Evolutionary conservation across 2,888 invertebrate species (phyloP), one percentile per base, ranked within the genome.

Genomic region (Drosophila setosimentum): DNA sequence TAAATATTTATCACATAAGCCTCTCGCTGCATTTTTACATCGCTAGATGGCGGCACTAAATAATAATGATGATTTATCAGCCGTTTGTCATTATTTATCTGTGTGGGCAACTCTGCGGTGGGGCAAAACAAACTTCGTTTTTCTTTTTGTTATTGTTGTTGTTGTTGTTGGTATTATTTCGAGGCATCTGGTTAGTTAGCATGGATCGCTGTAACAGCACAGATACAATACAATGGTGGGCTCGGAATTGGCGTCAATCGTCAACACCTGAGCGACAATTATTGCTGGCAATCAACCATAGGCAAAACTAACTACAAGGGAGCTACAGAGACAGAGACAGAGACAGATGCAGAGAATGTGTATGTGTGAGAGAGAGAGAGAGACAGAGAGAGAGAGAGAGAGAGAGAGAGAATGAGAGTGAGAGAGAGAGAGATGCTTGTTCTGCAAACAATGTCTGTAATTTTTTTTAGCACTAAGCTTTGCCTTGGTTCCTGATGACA

Each of bases 181-280:
- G 48, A 37, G 49, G 63, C 59, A 30, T 70, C 64, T 68, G 57
- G 62, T 49, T 71, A 70, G 67, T 42, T 66, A 54, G 53, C 67
- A 71, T 59, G 67, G 67, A 62, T 62, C 67, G 76, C 57, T 67
- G 64, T 51, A 73, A 68, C 48, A 74, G 74, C 78, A 78, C 45
- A 45, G 78, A 62, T 75, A 71, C 74, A 78, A 70, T 35, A 53
- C 74, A 64, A 63, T 61, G 48, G 32, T 57, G 45, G 54, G 73
- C 76, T 45, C 24, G 8, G 76, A 78, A 78, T 63, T 81, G 86
- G 83, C 83, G 75, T 83, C 81, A 73, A 77, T 59, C 68, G 79
- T 85, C 70, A 83, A 86, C 87, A 87, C 87, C 82, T 87, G 87
- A 84, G 64, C 82, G 86, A 87, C 84, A 84, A 84, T 84, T 80